Base-by-base conservation (phyloP, 2,888 invertebrate genomes). In the Melanotus villosus region DNA sequence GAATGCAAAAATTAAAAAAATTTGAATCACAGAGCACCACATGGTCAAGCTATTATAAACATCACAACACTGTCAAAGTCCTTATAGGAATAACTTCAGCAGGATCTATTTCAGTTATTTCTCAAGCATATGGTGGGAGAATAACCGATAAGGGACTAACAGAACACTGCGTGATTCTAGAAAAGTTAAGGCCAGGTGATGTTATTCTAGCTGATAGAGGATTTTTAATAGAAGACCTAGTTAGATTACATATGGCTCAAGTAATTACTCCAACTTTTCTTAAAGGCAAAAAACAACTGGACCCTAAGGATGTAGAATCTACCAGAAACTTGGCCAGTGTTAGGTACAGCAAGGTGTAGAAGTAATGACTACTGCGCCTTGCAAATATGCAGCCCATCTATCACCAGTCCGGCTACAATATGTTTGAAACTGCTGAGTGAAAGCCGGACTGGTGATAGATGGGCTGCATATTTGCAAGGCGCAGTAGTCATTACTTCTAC, bases 131-230 rank as follows among this genome's bases (percentile, higher is more conserved):
- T 9, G 32, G 32, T 5, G 32, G 32, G 1, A 32, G 32, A 5
- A 32, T 5, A 10, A 32, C 9, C 6, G 32, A 32, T n/a, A 32
- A 32, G n/a, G 1, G 1, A 10, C 4, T 32, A 2, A 32, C 32
- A 10, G 32, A 32, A 32, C 1, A 9, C 10, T 32, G 32, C 10
- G 32, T 7, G 6, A 59, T 59, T 43, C n/a, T 59, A 1, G 45
- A 59, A 10, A 59, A 62, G 2, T 52, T 62, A 12, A 19, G 12
- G 14, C 62, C 62, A 18, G 34, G 62, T 9, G 62, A 62, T 52
- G 14, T 52, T 18, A 36, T 62, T 52, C 19, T 62, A 21, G 62
- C 62, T 3, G 62, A 62, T 16, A 10, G n/a, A n/a, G 62, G 30
- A 45, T 26, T n/a, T 62, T 62, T 34, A 16, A 38, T 62, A n/a